These are phyloP conservation scores for Cebidichthys violaceus DNA, from an alignment of 2,113 vertebrate genomes.

Conservation along the genomic window DNA sequence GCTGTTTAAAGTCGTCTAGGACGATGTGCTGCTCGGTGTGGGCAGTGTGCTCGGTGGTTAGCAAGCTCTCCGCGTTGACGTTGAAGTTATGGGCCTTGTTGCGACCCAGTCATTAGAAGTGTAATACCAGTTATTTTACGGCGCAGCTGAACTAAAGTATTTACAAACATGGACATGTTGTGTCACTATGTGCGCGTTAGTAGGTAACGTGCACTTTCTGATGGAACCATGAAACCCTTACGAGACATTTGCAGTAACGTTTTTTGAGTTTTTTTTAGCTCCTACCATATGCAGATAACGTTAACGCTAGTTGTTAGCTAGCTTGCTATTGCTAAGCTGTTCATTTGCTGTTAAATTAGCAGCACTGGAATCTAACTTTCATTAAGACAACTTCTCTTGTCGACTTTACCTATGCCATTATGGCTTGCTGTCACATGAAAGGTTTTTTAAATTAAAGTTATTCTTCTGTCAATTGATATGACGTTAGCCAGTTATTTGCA, in stretches of 20 bases:
- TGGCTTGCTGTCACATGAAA: no score
- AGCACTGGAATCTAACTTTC: conserved; percentile 2
- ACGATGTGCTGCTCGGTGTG: no score
- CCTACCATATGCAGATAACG: background rate
- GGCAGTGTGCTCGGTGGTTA: background rate
- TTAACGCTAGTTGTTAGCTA: background rate
- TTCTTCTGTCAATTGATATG: background rate
- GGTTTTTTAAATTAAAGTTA: background rate
- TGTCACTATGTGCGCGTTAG: background rate
- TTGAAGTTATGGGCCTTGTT: conserved; percentile 66
- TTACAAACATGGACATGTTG: background rate
- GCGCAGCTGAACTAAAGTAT: conserved; percentile 15
- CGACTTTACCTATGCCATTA: background rate
- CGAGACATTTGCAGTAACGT: background rate
- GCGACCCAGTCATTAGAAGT: conserved; percentile 28
- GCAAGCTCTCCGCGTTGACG: conserved; percentile 12
- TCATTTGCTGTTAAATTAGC: background rate
- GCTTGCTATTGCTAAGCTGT: background rate
- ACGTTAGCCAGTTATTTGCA: background rate
- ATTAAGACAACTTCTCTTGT: background rate
- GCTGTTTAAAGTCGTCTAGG: background rate
- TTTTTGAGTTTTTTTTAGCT: background rate
- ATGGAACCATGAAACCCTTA: background rate
- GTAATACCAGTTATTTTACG: conserved; percentile 20
- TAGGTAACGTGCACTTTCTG: background rate